A percentile compares a stretch with the other conserved stretches of the same genome.
Evolutionary conservation across 2,113 vertebrate species (phyloP).

Genomic region (Bufo bufo): DNA sequence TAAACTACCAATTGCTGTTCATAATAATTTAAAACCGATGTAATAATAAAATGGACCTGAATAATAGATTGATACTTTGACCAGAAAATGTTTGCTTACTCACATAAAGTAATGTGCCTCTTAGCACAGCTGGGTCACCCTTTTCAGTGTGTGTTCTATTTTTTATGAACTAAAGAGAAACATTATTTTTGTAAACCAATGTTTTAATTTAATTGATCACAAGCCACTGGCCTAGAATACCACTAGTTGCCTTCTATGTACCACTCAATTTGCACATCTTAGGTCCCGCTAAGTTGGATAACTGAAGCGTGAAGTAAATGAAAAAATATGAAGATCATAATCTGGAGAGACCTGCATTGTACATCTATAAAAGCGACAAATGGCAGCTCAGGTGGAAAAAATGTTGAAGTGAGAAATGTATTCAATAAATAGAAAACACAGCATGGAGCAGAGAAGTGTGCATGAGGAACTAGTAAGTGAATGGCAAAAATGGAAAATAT

Average conservation of each 20-base stretch:
- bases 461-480: constrained; percentile 94
- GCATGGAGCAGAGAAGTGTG: constrained; percentile 96
- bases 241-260: constrained; percentile 83
- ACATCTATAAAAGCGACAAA: constrained; percentile 91
- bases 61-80: constrained; percentile 90
- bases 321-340: constrained; percentile 79
- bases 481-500: constrained; percentile 88
- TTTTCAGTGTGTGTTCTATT: constrained; percentile 90
- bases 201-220: constrained; percentile 89
- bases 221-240: constrained; percentile 81
- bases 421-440: constrained; percentile 99
- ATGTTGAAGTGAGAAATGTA: constrained; percentile 97
- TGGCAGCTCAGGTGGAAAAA: constrained; percentile 98
- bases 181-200: constrained; percentile 84
- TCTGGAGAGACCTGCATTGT: constrained; percentile 80
- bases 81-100: constrained; percentile 91
- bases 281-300: constrained; percentile 85
- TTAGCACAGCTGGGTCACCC: constrained; percentile 91
- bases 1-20: constrained; percentile 70
- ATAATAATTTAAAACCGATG: constrained; percentile 82
- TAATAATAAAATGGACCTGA: constrained; percentile 84
- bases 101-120: constrained; percentile 89
- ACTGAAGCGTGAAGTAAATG: constrained; percentile 87
- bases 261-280: constrained; percentile 93
- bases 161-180: constrained; percentile 92